Evolutionary conservation across 2,113 vertebrate species (phyloP).

Genomic region (Erythrolamprus reginae): DNA sequence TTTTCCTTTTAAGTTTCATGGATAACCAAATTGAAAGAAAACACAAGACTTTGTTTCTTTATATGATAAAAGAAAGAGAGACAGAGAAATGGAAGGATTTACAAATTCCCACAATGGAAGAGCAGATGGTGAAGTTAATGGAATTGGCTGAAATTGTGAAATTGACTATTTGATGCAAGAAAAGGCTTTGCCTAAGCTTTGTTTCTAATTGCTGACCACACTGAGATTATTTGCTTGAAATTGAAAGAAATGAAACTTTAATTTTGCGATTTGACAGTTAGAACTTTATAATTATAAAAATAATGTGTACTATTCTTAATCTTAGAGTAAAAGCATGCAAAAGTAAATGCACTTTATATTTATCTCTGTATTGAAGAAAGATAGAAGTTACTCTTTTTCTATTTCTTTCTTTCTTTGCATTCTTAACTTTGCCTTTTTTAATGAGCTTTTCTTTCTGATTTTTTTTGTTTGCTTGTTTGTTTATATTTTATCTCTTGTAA

Average conservation of each 20-base stretch:
- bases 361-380: background rate
- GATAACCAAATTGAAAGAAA: background rate
- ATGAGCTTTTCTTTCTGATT: background rate
- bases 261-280: background rate
- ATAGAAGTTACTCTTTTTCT: background rate
- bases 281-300: background rate
- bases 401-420: background rate
- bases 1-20: background rate
- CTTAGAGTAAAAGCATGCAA: background rate
- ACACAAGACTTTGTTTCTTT: background rate
- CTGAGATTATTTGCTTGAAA: background rate
- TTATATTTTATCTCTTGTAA: background rate
- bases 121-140: background rate
- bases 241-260: background rate
- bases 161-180: background rate
- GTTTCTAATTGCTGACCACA: background rate
- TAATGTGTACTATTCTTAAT: background rate
- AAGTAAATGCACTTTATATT: background rate
- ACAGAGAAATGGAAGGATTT: background rate
- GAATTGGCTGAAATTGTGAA: background rate
- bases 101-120: background rate
- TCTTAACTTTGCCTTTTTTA: background rate
- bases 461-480: background rate
- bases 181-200: background rate
- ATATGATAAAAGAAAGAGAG: background rate